Conservation (phyloP, 2,113 vertebrate genomes). For the Pygoscelis antarcticus region DNA sequence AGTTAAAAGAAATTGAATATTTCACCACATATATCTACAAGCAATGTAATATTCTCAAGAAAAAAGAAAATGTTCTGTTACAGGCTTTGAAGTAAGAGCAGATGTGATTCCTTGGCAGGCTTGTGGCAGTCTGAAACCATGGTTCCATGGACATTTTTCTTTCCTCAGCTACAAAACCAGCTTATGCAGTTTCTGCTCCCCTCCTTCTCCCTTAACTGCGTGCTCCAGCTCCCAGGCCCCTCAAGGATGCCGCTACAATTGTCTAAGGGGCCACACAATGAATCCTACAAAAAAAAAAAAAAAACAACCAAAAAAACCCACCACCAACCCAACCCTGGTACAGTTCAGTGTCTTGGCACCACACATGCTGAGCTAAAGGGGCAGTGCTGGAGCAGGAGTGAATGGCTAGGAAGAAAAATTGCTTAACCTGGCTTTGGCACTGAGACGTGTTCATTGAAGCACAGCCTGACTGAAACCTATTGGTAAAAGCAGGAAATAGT, state of each 20-base stretch:
- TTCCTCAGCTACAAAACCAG: neutral
- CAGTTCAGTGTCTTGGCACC: neutral
- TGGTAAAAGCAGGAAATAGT: neutral
- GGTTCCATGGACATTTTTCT: neutral
- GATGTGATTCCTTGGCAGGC: constrained; percentile 44
- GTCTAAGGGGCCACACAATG: neutral
- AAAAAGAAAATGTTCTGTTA: neutral
- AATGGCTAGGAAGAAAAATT: neutral
- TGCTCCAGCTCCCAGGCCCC: neutral
- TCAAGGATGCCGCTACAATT: neutral
- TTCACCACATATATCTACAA: constrained; percentile 9
- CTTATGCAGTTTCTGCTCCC: neutral
- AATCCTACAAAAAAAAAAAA: neutral
- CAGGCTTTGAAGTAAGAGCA: constrained; percentile 40
- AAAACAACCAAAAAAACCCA: too few species aligned
- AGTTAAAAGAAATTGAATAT: neutral
- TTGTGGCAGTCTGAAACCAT: neutral
- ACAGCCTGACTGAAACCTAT: neutral
- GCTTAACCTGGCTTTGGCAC: neutral
- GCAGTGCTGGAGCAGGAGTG: neutral
- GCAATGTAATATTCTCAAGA: neutral
- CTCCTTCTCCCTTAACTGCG: neutral
- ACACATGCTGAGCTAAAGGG: neutral
- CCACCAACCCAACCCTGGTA: neutral
- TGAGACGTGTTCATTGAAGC: neutral